Evolutionary conservation across 1,140 invertebrate species (phyloP), one percentile per base, ranked within the genome.

Genomic region (Calosoma granatense): DNA sequence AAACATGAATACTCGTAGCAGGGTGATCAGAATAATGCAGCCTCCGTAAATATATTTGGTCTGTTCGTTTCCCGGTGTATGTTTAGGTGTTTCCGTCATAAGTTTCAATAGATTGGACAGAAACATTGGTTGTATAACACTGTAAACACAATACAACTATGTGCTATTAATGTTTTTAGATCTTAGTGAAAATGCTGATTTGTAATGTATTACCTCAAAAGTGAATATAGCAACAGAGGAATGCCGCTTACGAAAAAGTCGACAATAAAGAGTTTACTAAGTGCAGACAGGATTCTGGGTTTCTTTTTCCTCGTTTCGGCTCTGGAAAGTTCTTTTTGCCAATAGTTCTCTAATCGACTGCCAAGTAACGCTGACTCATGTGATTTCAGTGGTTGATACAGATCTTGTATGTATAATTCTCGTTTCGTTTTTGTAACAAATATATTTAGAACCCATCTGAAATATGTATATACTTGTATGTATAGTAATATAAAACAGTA

Each of bases 201-300:
- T n/a, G n/a, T n/a, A n/a, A n/a, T n/a, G n/a, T n/a, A n/a, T 67
- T 63, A 77, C 76, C 72, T 76, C 22, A 76, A 66, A 2, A 73
- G 56, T 47, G 67, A 70, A 54, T 65, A 60, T 2, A 76, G 57
- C 2, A 77, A 61, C 2, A 69, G 63, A 17, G 73, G 63, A 2
- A 76, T 20, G n/a, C 76, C 75, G 63, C 70, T 74, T 1, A 72
- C 51, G 51, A 77, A 61, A 17, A 72, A 74, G 2, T 70, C 67
- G 56, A 67, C 64, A 17, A 70, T 61, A 55, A 76, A 78, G 12
- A 74, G 72, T 15, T 68, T 70, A 0, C 70, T 61, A 2, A 78
- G 56, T 2, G 76, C 76, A 54, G 65, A 72, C 3, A 72, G 60
- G 2, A 78, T 57, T 61, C 66, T 70, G 2, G 68, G 67, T 43